Conservation (phyloP, 2,888 invertebrate genomes). For the Teleogryllus oceanicus region DNA sequence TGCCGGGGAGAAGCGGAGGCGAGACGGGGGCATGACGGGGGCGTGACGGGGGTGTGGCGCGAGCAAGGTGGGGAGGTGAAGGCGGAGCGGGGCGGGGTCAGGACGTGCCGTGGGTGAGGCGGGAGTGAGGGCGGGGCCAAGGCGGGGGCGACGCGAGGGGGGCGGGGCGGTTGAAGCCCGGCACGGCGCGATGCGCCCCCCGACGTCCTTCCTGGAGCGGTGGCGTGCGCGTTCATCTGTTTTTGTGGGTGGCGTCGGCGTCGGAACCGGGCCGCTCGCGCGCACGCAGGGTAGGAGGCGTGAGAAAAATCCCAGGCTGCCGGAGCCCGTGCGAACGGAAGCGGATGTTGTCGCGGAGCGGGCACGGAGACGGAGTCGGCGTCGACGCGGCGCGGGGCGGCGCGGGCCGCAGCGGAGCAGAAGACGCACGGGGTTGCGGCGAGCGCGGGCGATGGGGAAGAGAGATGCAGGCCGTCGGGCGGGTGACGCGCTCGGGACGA, state of each 20-base stretch:
- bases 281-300: neutral
- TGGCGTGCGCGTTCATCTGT: constrained; percentile 3
- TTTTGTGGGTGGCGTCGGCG: neutral
- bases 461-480: too few relatives aligned
- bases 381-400: neutral
- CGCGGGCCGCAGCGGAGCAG: neutral
- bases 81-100: neutral
- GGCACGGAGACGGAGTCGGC: neutral
- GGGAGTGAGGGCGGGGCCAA: too few relatives aligned
- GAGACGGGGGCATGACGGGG: neutral
- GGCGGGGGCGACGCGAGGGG: neutral
- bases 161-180: neutral
- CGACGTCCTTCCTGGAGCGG: neutral
- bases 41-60: neutral
- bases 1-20: neutral
- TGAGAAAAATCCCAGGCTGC: neutral
- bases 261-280: neutral
- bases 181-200: neutral
- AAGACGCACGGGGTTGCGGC: too few relatives aligned
- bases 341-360: neutral
- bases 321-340: neutral
- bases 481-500: too few relatives aligned
- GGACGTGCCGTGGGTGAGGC: too few relatives aligned
- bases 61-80: too few relatives aligned
- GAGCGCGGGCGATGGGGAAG: too few relatives aligned